A percentile compares a stretch with the other conserved stretches of the same genome.
Evolutionary conservation across 2,113 vertebrate species (phyloP).

Genomic region (Sceloporus tristichus): DNA sequence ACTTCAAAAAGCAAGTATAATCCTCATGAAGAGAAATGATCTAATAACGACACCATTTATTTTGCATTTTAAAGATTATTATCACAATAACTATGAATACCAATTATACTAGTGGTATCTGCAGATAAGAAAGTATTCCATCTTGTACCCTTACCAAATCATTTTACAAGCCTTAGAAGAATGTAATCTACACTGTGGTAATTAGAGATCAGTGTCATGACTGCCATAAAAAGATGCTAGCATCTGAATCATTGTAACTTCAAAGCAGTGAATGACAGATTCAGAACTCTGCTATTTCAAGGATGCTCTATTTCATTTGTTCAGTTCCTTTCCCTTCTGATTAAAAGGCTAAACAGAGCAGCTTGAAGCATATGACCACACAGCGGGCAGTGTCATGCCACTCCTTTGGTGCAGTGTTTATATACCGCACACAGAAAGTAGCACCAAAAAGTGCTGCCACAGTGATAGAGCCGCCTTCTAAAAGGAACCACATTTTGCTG

Average conservation of each 20-base stretch:
- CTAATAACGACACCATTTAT: too few relatives aligned
- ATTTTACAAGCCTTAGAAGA: neutral
- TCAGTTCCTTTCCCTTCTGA: too few relatives aligned
- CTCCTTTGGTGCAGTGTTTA: too few relatives aligned
- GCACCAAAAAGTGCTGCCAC: too few relatives aligned
- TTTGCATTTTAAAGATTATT: too few relatives aligned
- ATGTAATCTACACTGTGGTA: conserved; percentile 11
- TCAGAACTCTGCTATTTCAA: conserved; percentile 32
- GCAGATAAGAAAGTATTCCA: neutral
- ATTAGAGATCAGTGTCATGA: neutral
- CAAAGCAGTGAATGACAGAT: conserved; percentile 27
- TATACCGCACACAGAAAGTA: too few relatives aligned
- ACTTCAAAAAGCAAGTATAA: neutral
- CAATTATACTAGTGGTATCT: neutral
- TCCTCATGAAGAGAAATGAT: neutral
- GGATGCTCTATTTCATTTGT: conserved; percentile 13
- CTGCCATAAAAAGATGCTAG: conserved; percentile 14
- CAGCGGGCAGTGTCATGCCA: too few relatives aligned
- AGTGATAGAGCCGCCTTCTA: too few relatives aligned
- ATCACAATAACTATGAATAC: neutral
- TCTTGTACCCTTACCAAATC: neutral
- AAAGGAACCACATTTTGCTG: too few relatives aligned
- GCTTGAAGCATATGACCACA: too few relatives aligned
- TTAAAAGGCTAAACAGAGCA: too few relatives aligned
- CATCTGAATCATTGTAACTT: neutral